Evolutionary conservation across 2,113 vertebrate species (phyloP), one percentile per base, ranked within the genome.

Genomic region (Takifugu bimaculatus): DNA sequence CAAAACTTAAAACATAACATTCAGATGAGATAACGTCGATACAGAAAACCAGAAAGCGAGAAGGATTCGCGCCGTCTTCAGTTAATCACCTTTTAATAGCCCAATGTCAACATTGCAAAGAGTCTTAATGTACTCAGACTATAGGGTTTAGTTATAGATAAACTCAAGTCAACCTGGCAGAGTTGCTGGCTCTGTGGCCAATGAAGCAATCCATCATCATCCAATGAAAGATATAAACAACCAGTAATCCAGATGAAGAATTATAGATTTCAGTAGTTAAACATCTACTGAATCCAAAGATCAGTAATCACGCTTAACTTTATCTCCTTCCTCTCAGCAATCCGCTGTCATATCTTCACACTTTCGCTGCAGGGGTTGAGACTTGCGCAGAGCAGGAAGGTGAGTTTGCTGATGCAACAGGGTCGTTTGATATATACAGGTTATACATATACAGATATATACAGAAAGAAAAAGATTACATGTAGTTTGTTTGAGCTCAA

Each of bases 281-380:
- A 83, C 65, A 81, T 83, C 78, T 9, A 50, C 39, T 66, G 50
- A 72, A 76, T 78, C 65, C 84, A 77, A 82, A 84, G 73, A 72
- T 68, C 77, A 78, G 54, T 14, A 74, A 79, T 54, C 39, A 58
- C 55, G 62, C 50, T 56, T n/a, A 6, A 25, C 27, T 59, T 4
- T n/a, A 53, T 25, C 49, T 26, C 45, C 27, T 39, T 58, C 50
- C 42, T 2, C 10, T 60, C n/a, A 35, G 52, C 28, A 42, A 5
- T 14, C 45, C 4, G 2, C 45, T 13, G 44, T 15, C 44, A 15
- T 26, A 29, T 28, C 27, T 57, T 45, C 20, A 12, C 20, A 50
- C 25, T 50, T 43, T 45, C 4, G 51, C 29, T 42, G 14, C 29
- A 12, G 5, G 6, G 0, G 2, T 12, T 27, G 3, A 3, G 27